These are phyloP conservation scores for Sericinus montela DNA, from an alignment of 2,888 invertebrate species.

Conservation along the genomic window DNA sequence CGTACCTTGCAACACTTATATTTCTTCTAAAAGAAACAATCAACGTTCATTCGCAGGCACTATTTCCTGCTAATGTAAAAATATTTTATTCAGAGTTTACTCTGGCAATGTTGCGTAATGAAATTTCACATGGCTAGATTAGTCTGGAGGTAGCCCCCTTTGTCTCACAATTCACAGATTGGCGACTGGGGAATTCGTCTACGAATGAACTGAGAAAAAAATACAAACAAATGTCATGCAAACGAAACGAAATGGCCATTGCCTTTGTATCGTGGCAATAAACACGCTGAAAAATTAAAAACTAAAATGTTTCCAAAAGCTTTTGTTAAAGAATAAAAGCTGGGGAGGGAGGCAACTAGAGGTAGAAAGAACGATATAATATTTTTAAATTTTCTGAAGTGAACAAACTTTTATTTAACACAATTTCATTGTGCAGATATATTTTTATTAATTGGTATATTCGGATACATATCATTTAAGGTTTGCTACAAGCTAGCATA, in stretches of 20 bases:
- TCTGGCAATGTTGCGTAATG: neutral
- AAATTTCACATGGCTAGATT: neutral
- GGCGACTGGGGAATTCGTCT: neutral
- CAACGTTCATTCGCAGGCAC: neutral
- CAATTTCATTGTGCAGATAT: too few species aligned
- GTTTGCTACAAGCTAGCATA: too few species aligned
- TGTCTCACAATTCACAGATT: neutral
- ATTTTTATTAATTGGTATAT: too few species aligned
- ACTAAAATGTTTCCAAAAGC: too few species aligned
- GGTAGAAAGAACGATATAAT: too few species aligned
- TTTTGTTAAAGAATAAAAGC: too few species aligned
- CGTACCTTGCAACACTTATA: too few species aligned
- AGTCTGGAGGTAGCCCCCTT: neutral
- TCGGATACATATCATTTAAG: too few species aligned
- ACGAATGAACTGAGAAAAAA: neutral
- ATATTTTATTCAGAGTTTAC: slow-evolving; percentile 1
- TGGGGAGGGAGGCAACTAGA: too few species aligned
- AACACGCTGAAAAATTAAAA: neutral
- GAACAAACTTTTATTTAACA: too few species aligned
- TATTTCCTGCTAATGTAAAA: neutral
- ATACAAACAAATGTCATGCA: neutral
- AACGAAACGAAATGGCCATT: neutral
- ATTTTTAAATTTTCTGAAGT: too few species aligned
- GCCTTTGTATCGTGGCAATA: neutral
- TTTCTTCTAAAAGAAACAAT: neutral